Base-by-base conservation (phyloP, 2,888 invertebrate genomes). In the Kryphioiulus occultus region DNA sequence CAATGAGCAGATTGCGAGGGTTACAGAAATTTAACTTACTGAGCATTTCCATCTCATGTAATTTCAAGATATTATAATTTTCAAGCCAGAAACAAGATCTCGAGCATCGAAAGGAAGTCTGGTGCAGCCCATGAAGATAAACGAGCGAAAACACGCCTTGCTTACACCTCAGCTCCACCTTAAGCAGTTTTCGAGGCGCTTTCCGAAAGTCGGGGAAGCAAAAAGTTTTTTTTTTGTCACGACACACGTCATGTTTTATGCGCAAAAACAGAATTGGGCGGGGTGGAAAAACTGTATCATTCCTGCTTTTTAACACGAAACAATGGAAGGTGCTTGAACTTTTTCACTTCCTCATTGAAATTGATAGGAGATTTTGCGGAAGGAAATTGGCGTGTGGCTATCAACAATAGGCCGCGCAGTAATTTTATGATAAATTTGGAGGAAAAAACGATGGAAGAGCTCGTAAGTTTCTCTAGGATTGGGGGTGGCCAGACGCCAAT, bases 301-400 rank as follows among this genome's bases (percentile, higher is more conserved):
- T 68, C 22, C 68, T 12, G 26, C 10, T 68, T 22, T 68, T 68
- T 68, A 10, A 22, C 22, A 68, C 68, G 22, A 68, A 68, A 68
- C 68, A 68, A 68, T 68, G 26, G 22, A 68, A 12, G 68, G 68
- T 68, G 68, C 68, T 26, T 68, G 68, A 68, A 68, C 68, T 68
- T 68, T 68, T 68, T 26, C 19, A 59, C 59, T 59, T 59, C 19
- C 59, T 59, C n/a, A 22, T 59, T 59, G 19, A 59, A 59, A 19
- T n/a, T 7, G 47, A 17, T 47, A 47, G 1, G 17, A 12, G 47
- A 47, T 47, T 35, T 35, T 35, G 35, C 35, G 35, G 35, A 35
- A 35, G 35, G 35, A 4, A 35, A 35, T 35, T 35, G 35, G 35
- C 35, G 35, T 35, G 35, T 35, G 47, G 17, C 1, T 47, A 7